Percentiles rank a stretch among this genome's conserved stretches.
phyloP scores from a whole-genome alignment of 2,888 invertebrate species.

The Netelia melanura region DNA sequence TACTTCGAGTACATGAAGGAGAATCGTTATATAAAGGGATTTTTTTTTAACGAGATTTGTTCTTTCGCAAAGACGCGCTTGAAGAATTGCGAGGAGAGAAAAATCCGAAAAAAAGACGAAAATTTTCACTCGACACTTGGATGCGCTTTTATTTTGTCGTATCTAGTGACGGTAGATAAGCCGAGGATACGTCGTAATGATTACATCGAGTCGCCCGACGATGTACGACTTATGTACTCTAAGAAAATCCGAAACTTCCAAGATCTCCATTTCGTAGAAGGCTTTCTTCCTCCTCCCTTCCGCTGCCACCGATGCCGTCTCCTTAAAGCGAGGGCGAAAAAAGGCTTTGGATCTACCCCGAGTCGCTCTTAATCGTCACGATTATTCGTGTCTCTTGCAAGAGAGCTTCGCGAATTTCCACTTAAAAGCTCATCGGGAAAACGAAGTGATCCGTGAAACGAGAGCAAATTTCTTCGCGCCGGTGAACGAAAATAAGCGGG shows the following conservation, averaged over 20 bases:
- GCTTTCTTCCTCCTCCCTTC: conserved; percentile 45
- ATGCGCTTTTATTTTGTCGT: conserved; percentile 55
- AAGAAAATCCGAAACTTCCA: conserved; percentile 36
- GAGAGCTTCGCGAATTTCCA: conserved; percentile 38
- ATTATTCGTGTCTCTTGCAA: conserved; percentile 69
- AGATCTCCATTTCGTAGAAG: conserved; percentile 40
- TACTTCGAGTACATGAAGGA: conserved; percentile 44
- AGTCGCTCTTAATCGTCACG: conserved; percentile 68
- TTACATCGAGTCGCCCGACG: conserved; percentile 74
- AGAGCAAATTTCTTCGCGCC: conserved; percentile 37
- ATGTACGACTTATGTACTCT: conserved; percentile 54
- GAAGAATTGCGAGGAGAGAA: not conserved
- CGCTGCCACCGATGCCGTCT: conserved; percentile 9
- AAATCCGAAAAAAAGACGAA: not conserved
- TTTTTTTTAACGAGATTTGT: not conserved
- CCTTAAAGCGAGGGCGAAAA: conserved; percentile 30
- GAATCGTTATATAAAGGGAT: conserved; percentile 12
- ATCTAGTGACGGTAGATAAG: not conserved
- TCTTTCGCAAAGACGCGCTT: not conserved
- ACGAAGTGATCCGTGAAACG: conserved; percentile 58
- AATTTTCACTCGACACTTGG: conserved; percentile 18
- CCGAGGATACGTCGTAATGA: conserved; percentile 78
- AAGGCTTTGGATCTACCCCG: conserved; percentile 64
- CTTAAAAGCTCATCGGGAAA: conserved; percentile 68
- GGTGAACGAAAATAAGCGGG: conserved; percentile 15